Evolutionary conservation across 2,113 vertebrate genomes (phyloP), one percentile per base, ranked within the genome.

Genomic region (Actenoides lindsayi): DNA sequence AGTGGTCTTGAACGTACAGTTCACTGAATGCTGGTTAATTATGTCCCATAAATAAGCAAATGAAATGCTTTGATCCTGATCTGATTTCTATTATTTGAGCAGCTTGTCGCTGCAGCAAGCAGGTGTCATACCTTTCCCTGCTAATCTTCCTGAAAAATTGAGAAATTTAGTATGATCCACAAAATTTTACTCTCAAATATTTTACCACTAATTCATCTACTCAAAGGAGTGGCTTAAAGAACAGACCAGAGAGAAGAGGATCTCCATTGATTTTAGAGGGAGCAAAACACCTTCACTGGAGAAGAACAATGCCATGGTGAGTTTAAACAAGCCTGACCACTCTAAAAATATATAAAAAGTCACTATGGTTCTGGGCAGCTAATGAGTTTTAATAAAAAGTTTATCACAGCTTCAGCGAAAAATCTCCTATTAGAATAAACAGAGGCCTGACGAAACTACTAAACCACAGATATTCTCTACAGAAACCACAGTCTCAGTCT

Each of bases 41-140:
- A 93, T 3, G 1, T 50, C 37, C 76, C 79, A 85, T 90, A 92
- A 97, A 93, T 90, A 97, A 93, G 94, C 83, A 94, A 83, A 74
- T 77, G 44, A 74, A 88, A 50, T 0, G 1, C 86, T 93, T 95
- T 27, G 50, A 94, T 94, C 67, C 41, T 19, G 3, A 50, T 86
- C 80, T 57, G 85, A 93, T 70, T 69, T 77, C 24, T 57, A 37
- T 92, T 76, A 35, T 69, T 80, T 73, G 50, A 90, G 88, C 42
- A 62, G 46, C 57, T 79, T 70, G 65, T 75, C 2, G 0, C 78
- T 87, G 73, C 51, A 89, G 84, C 57, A 87, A 91, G 62, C 56
- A 42, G 42, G 48, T 75, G 18, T 33, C 82, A 74, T 9, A 82
- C 54, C 50, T 75, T 44, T 78, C 59, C n/a, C 60, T 62, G 71